Percentiles rank a stretch among this genome's conserved stretches.
phyloP scores from a whole-genome alignment of 2,888 invertebrate genomes.

The Limnephilus auricula region DNA sequence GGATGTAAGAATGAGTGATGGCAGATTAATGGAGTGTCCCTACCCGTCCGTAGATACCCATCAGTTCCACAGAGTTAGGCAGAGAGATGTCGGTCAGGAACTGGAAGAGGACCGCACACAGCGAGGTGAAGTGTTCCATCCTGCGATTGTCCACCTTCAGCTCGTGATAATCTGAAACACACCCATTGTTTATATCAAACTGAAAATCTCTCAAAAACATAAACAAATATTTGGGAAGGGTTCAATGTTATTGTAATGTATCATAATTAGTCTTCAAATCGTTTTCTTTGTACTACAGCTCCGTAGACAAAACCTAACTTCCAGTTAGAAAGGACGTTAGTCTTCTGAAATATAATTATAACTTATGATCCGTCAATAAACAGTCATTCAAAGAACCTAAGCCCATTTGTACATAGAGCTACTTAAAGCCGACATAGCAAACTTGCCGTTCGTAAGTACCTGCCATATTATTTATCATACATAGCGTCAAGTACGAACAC shows the following conservation, averaged over 20 bases:
- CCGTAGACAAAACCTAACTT: no score
- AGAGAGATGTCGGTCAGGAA: conserved; percentile 84
- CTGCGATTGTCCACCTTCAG: conserved; percentile 85
- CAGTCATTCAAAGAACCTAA: no score
- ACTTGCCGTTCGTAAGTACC: no score
- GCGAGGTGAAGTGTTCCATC: conserved; percentile 87
- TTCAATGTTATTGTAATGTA: background rate
- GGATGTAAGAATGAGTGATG: background rate
- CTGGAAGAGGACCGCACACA: conserved; percentile 84
- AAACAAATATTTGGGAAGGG: background rate
- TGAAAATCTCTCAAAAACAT: conserved; percentile 38
- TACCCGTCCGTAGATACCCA: conserved; percentile 93
- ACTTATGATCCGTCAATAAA: no score
- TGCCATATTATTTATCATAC: no score
- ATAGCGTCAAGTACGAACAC: no score
- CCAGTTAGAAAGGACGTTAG: no score
- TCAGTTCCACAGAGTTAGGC: conserved; percentile 86
- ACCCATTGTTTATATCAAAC: conserved; percentile 18
- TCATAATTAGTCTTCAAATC: no score
- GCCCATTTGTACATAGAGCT: no score
- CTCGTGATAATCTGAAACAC: conserved; percentile 86
- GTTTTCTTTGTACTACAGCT: no score
- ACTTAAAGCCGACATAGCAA: no score
- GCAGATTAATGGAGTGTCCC: background rate
- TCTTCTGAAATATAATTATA: no score